Percentiles rank a stretch among this genome's conserved stretches.
phyloP scores from a whole-genome alignment of 2,888 invertebrate species.

The Diadromus collaris region DNA sequence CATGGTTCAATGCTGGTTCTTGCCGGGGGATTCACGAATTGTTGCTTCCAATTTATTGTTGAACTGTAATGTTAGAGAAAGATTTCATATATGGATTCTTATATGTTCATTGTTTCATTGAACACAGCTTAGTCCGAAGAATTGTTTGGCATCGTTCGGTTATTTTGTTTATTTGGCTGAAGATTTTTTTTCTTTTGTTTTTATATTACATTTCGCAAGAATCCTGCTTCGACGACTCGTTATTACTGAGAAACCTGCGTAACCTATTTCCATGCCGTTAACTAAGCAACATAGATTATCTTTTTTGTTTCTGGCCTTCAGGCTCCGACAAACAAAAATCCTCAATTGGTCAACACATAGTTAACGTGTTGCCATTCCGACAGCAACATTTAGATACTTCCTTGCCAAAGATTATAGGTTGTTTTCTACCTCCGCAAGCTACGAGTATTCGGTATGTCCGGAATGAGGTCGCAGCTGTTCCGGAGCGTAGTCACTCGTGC shows the following conservation, averaged over 20 bases:
- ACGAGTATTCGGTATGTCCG: constrained; percentile 15
- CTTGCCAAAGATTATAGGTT: not conserved
- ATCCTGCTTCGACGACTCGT: not conserved
- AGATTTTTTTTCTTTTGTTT: not conserved
- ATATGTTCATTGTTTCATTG: not conserved
- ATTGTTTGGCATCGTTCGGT: not conserved
- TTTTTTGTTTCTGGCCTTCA: not conserved
- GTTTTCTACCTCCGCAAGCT: not conserved
- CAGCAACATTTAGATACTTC: not conserved
- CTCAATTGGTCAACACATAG: not conserved
- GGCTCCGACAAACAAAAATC: not conserved
- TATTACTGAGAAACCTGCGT: not conserved
- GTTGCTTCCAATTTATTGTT: not conserved
- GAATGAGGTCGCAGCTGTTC: constrained; percentile 67
- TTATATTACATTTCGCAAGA: not conserved
- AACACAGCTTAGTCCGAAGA: too few relatives aligned
- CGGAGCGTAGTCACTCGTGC: constrained; percentile 67
- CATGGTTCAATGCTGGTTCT: not conserved
- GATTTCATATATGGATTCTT: not conserved
- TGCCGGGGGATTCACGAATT: not conserved
- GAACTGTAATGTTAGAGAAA: not conserved
- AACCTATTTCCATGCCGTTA: not conserved
- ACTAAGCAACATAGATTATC: not conserved
- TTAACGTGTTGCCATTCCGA: not conserved
- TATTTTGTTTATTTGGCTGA: not conserved